A percentile compares a stretch with the other conserved stretches of the same genome.
These are phyloP conservation scores for Torymus aiolomorphi DNA, from an alignment of 2,888 invertebrate species.

Conservation along the genomic window DNA sequence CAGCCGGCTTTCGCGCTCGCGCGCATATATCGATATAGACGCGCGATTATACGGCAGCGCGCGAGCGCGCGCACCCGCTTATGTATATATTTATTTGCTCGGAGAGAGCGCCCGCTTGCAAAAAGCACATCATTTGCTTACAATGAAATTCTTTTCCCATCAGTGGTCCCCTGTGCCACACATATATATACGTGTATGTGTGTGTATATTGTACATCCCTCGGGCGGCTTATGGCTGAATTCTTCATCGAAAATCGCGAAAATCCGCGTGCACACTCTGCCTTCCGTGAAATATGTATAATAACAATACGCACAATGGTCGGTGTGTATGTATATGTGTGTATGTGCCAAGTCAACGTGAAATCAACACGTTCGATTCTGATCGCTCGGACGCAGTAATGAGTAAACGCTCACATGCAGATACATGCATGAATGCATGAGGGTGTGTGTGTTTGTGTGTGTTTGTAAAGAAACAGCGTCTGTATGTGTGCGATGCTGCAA, in stretches of 20 bases:
- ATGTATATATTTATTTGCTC: conserved; percentile 32
- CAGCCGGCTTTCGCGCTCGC: conserved; percentile 15
- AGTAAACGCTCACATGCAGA: neutral
- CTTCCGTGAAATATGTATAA: conserved; percentile 18
- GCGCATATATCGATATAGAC: conserved; percentile 7
- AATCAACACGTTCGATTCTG: conserved; percentile 53
- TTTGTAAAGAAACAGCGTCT: no score
- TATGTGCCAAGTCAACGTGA: conserved; percentile 31
- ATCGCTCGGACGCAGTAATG: neutral
- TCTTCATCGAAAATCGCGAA: conserved; percentile 42
- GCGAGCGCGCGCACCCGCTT: neutral
- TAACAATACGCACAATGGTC: no score
- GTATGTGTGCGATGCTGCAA: no score
- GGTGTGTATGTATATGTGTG: no score
- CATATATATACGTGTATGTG: neutral
- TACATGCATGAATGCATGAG: no score
- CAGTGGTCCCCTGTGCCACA: neutral
- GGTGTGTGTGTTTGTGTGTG: no score
- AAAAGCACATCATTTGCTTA: conserved; percentile 53
- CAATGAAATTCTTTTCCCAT: conserved; percentile 52
- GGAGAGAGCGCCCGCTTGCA: conserved; percentile 19
- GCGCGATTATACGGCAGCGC: neutral
- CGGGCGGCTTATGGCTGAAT: conserved; percentile 14
- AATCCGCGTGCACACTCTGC: conserved; percentile 13
- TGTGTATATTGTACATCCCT: neutral